Evolutionary conservation across 2,888 invertebrate species (phyloP).

Genomic region (Andrena fulva): DNA sequence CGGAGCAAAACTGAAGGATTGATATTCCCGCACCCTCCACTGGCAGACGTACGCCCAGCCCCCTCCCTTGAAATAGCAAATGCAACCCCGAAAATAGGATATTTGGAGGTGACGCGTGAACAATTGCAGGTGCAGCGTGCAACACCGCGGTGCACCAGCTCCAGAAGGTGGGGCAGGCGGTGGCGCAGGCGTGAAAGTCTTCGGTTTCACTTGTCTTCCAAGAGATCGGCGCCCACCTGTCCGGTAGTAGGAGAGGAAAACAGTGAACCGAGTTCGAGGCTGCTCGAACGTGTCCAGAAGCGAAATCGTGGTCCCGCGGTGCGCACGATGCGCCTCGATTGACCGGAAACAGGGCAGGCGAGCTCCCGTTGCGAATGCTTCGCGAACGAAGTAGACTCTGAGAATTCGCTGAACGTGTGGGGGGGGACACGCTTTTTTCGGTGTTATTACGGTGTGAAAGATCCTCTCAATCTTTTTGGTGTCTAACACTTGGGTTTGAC

Average conservation of each 20-base stretch:
- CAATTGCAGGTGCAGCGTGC: constrained; percentile 15
- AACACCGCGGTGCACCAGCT: constrained; percentile 14
- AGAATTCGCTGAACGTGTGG: neutral
- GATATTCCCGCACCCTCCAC: neutral
- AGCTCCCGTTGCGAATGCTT: constrained; percentile 6
- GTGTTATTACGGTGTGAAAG: constrained; percentile 2
- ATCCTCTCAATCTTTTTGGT: neutral
- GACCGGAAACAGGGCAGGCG: constrained; percentile 30
- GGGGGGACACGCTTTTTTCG: neutral
- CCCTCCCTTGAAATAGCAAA: neutral
- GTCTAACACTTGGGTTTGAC: neutral
- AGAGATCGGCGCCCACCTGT: constrained; percentile 38
- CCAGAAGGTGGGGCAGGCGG: constrained; percentile 28
- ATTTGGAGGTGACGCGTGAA: neutral
- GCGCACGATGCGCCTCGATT: constrained; percentile 50
- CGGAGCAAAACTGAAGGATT: neutral
- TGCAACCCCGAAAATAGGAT: neutral
- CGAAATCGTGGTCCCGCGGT: constrained; percentile 54
- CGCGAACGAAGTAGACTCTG: neutral
- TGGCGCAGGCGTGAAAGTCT: constrained; percentile 61
- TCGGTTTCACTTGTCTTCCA: constrained; percentile 61
- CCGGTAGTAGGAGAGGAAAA: constrained; percentile 52
- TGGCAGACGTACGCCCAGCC: neutral
- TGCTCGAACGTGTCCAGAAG: constrained; percentile 50
- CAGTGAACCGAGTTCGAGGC: constrained; percentile 27